A percentile compares a stretch with the other conserved stretches of the same genome.
Evolutionary conservation across 2,113 vertebrate species (phyloP).

Genomic region (Hippoglossus stenolepis): DNA sequence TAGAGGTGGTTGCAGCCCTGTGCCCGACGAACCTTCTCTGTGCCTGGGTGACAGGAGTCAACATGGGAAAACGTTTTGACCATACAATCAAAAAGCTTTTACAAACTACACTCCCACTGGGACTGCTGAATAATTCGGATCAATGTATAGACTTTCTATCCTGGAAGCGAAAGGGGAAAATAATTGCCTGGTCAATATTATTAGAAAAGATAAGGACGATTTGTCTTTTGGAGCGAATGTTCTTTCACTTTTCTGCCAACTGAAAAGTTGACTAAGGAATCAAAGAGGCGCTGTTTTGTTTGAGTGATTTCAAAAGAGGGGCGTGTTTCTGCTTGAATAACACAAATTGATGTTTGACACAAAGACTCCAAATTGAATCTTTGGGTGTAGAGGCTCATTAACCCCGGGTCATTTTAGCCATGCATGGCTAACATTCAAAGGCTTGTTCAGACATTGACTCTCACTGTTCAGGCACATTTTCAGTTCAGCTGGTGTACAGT

Average conservation of each 20-base stretch:
- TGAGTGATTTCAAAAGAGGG: slow-evolving; percentile 16
- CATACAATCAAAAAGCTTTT: slow-evolving; percentile 14
- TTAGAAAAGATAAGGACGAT: slow-evolving; percentile 11
- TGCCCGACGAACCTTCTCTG: slow-evolving; percentile 96
- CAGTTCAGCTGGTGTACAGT: background rate
- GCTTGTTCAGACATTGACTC: slow-evolving; percentile 7
- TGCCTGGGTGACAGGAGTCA: slow-evolving; percentile 81
- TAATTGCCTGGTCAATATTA: slow-evolving; percentile 31
- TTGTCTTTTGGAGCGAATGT: slow-evolving; percentile 15
- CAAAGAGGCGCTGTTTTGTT: slow-evolving; percentile 3
- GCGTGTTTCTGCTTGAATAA: slow-evolving; percentile 20
- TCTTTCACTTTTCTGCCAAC: slow-evolving; percentile 6
- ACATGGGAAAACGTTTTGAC: background rate
- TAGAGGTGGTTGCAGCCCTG: slow-evolving; percentile 90
- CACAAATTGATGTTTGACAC: slow-evolving; percentile 43
- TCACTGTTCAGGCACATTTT: background rate
- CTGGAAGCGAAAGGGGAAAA: slow-evolving; percentile 9
- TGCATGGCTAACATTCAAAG: slow-evolving; percentile 8
- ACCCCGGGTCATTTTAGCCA: slow-evolving; percentile 10
- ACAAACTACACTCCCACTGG: background rate
- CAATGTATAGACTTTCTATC: slow-evolving; percentile 1
- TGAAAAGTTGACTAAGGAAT: slow-evolving; percentile 12
- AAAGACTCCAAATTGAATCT: slow-evolving; percentile 23
- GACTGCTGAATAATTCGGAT: slow-evolving; percentile 24
- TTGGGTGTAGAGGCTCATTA: slow-evolving; percentile 31